phyloP scores from a whole-genome alignment of 2,888 invertebrate species.

The Scelioninae gen. 2 region DNA sequence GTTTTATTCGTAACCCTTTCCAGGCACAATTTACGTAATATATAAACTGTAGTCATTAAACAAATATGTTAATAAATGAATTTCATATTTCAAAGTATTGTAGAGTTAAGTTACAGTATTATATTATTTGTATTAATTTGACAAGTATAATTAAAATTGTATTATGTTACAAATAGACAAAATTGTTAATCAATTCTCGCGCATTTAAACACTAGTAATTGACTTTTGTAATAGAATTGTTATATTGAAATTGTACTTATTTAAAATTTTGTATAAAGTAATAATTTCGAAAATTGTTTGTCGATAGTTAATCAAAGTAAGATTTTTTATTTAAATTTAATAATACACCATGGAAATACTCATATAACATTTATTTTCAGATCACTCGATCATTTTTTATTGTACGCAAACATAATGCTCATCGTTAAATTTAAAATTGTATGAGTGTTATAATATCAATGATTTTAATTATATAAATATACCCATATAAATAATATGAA shows the following conservation, averaged over 20 bases:
- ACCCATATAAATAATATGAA: too few relatives aligned
- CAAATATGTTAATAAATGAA: neutral
- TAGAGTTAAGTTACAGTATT: neutral
- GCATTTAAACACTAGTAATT: slow-evolving; percentile 1
- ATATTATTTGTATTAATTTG: neutral
- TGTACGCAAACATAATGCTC: too few relatives aligned
- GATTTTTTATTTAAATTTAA: too few relatives aligned
- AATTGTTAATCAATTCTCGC: neutral
- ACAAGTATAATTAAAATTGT: too few relatives aligned
- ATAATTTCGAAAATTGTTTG: neutral
- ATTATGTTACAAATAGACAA: neutral
- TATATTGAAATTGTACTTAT: slow-evolving; percentile 11
- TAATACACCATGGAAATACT: too few relatives aligned
- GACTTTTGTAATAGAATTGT: slow-evolving; percentile 6
- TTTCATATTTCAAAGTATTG: neutral
- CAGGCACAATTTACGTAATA: neutral
- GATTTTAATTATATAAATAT: too few relatives aligned
- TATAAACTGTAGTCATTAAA: neutral
- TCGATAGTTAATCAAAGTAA: too few relatives aligned
- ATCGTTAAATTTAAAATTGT: too few relatives aligned
- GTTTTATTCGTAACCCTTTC: neutral
- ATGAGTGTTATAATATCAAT: too few relatives aligned
- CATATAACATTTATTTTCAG: too few relatives aligned
- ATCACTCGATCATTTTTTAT: too few relatives aligned
- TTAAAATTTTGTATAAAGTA: neutral